A percentile compares a stretch with the other conserved stretches of the same genome.
phyloP scores from a whole-genome alignment of 2,113 vertebrate genomes.

The Chauna torquata region DNA sequence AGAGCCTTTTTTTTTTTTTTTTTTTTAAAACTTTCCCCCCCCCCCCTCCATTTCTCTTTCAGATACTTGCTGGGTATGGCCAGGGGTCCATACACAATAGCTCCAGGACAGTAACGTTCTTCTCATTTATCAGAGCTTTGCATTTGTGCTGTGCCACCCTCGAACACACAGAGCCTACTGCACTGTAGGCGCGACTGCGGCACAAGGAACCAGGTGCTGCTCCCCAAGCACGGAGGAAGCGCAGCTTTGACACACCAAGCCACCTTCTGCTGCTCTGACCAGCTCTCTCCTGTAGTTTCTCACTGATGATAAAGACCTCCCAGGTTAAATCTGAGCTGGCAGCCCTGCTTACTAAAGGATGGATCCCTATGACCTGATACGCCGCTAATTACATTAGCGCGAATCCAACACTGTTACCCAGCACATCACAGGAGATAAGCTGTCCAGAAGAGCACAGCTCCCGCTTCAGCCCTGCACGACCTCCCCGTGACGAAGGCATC shows the following conservation, averaged over 20 bases:
- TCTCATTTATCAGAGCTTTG: background rate
- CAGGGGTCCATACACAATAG: rapidly evolving
- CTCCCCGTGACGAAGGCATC: no score
- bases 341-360: background rate
- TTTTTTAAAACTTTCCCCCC: no score
- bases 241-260: no score
- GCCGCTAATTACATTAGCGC: no score
- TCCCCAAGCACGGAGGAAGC: background rate
- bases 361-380: background rate
- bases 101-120: rapidly evolving
- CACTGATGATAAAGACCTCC: background rate
- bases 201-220: background rate
- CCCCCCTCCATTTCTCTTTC: no score
- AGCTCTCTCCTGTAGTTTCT: background rate
- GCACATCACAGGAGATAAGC: background rate
- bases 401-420: rapidly evolving
- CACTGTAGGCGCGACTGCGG: rapidly evolving
- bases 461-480: no score
- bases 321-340: background rate
- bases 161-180: rapidly evolving
- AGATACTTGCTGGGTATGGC: no score
- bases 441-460: background rate
- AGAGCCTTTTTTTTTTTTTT: background rate
- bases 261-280: no score
- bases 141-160: background rate